These are phyloP conservation scores for Philereme vetulata DNA, from an alignment of 2,888 invertebrate genomes.

Conservation along the genomic window DNA sequence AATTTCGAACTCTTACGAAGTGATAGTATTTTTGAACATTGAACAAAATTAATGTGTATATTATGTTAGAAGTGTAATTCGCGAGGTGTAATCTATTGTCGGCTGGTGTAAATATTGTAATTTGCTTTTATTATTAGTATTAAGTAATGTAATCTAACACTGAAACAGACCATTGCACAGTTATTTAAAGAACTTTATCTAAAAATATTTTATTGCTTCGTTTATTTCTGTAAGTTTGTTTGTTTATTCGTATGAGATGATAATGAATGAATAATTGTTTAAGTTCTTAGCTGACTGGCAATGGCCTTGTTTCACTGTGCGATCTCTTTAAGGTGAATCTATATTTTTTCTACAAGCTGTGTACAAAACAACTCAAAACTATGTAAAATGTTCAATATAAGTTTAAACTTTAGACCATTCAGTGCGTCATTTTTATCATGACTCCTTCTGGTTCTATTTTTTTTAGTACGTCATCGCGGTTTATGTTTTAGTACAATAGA, in stretches of 20 bases:
- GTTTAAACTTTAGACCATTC: slow-evolving; percentile 20
- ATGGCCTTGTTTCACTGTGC: slow-evolving; percentile 81
- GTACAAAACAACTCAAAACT: slow-evolving; percentile 79
- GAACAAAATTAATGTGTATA: slow-evolving; percentile 68
- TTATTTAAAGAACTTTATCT: slow-evolving; percentile 36
- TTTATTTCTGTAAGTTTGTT: slow-evolving; percentile 11
- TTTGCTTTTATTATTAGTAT: slow-evolving; percentile 76
- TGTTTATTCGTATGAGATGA: slow-evolving; percentile 1
- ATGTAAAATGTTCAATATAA: slow-evolving; percentile 71
- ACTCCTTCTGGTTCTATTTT: slow-evolving; percentile 48
- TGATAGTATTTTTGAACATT: slow-evolving; percentile 49
- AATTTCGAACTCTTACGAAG: slow-evolving; percentile 47
- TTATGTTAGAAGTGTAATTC: slow-evolving; percentile 53
- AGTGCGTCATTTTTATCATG: slow-evolving; percentile 42
- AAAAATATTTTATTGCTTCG: slow-evolving; percentile 22
- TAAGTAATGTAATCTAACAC: slow-evolving; percentile 74
- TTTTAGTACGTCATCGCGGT: slow-evolving; percentile 22
- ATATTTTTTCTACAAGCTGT: slow-evolving; percentile 84
- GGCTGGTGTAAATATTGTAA: slow-evolving; percentile 80
- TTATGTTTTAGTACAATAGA: slow-evolving; percentile 48
- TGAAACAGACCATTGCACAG: slow-evolving; percentile 80
- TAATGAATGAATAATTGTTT: slow-evolving; percentile 11
- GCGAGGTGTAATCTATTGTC: slow-evolving; percentile 58
- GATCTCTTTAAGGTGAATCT: slow-evolving; percentile 81
- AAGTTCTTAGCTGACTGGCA: slow-evolving; percentile 49